phyloP scores from a whole-genome alignment of 2,797 vertebrate species.

The Lagorchestes hirsutus region DNA sequence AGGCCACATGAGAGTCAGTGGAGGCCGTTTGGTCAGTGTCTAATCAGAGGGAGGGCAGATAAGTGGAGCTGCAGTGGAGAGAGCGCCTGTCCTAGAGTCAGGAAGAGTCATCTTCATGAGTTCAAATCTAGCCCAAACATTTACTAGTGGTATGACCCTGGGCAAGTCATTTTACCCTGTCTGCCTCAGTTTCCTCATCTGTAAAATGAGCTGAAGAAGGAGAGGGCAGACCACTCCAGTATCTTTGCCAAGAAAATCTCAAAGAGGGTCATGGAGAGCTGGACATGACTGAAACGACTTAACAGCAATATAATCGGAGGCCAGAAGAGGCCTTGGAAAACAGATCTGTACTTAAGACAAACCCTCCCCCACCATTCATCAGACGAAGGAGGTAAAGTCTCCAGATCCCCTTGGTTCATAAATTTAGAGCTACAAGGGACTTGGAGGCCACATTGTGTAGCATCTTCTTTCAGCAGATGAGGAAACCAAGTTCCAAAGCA shows the following conservation, averaged over 20 bases:
- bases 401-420: no score
- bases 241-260: background rate
- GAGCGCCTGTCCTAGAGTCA: background rate
- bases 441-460: background rate
- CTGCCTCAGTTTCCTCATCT: background rate
- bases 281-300: background rate
- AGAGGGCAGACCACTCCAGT: background rate
- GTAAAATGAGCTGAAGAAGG: background rate
- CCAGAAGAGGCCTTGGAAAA: no score
- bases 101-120: background rate
- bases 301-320: no score
- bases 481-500: background rate
- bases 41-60: background rate
- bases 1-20: background rate
- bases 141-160: no score
- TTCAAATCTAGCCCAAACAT: background rate
- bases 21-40: background rate
- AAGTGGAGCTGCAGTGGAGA: no score
- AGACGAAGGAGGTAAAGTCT: background rate
- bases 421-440: background rate
- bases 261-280: background rate
- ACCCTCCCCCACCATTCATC: rapidly evolving
- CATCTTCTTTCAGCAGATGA: no score
- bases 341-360: background rate
- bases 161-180: background rate